Percentiles rank a stretch among this genome's conserved stretches.
Conservation (phyloP, 2,888 invertebrate species). For the Drosophila villosipedis region DNA sequence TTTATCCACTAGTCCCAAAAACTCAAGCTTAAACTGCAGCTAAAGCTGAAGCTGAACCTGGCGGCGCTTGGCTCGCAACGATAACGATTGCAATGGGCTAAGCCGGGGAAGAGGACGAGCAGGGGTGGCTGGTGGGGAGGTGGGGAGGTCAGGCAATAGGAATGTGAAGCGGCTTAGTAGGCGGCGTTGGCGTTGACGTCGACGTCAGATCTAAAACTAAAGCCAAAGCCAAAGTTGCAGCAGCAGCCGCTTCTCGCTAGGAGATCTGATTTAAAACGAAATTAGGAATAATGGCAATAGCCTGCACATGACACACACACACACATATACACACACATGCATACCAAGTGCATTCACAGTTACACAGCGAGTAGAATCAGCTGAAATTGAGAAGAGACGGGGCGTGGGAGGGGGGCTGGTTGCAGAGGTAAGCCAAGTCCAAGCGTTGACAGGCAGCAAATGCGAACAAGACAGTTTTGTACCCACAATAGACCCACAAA, state of each 20-base stretch:
- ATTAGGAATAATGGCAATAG: constrained; percentile 83
- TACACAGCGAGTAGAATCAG: constrained; percentile 17
- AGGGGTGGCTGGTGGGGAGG: neutral
- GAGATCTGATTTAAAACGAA: constrained; percentile 83
- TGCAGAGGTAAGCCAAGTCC: constrained; percentile 42
- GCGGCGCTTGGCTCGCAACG: constrained; percentile 53
- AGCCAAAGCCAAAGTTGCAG: neutral
- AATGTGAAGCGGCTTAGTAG: constrained; percentile 62
- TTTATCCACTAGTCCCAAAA: constrained; percentile 44
- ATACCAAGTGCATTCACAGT: constrained; percentile 48
- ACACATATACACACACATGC: constrained; percentile 21
- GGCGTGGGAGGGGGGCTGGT: neutral
- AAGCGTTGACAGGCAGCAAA: constrained; percentile 77
- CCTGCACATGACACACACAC: constrained; percentile 75
- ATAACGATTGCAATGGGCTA: constrained; percentile 45
- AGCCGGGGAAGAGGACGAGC: neutral
- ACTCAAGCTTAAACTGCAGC: constrained; percentile 13
- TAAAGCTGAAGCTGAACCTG: constrained; percentile 23
- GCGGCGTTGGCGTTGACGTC: constrained; percentile 57
- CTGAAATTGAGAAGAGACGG: neutral
- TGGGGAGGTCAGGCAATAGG: constrained; percentile 37
- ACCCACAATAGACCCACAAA: constrained; percentile 48
- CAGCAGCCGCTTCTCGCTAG: constrained; percentile 36
- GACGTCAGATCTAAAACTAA: constrained; percentile 20
- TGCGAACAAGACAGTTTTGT: constrained; percentile 76